Evolutionary conservation across 2,888 invertebrate species (phyloP).

Genomic region (Cheilosia scutellata): DNA sequence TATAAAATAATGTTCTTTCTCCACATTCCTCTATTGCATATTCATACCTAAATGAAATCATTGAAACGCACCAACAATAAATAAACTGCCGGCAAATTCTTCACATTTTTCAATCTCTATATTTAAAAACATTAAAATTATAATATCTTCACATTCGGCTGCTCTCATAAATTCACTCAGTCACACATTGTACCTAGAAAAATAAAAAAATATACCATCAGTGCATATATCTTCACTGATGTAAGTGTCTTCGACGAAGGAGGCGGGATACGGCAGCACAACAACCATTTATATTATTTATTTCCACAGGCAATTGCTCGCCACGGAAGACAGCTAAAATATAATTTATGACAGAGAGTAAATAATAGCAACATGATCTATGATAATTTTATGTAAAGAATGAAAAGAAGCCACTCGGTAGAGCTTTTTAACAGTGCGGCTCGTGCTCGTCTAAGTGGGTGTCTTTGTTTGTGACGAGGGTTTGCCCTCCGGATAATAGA

Average conservation of each 20-base stretch:
- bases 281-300: constrained; percentile 73
- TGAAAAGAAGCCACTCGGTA: constrained; percentile 68
- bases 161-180: constrained; percentile 16
- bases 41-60: constrained; percentile 19
- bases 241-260: constrained; percentile 34
- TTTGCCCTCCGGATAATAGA: constrained; percentile 48
- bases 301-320: constrained; percentile 67
- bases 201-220: constrained; percentile 2
- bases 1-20: constrained; percentile 14
- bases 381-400: constrained; percentile 75
- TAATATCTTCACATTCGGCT: constrained; percentile 58
- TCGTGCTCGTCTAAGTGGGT: constrained; percentile 46
- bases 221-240: constrained; percentile 58
- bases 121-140: constrained; percentile 63
- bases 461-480: constrained; percentile 53
- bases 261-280: constrained; percentile 21
- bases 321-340: constrained; percentile 57
- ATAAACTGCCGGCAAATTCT: constrained; percentile 1
- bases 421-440: constrained; percentile 30
- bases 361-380: constrained; percentile 74
- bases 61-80: not conserved
- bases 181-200: not conserved
- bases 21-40: constrained; percentile 2
- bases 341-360: constrained; percentile 75
- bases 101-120: constrained; percentile 28